Evolutionary conservation across 1,140 invertebrate genomes (phyloP).

Genomic region (Subanguina moxae): DNA sequence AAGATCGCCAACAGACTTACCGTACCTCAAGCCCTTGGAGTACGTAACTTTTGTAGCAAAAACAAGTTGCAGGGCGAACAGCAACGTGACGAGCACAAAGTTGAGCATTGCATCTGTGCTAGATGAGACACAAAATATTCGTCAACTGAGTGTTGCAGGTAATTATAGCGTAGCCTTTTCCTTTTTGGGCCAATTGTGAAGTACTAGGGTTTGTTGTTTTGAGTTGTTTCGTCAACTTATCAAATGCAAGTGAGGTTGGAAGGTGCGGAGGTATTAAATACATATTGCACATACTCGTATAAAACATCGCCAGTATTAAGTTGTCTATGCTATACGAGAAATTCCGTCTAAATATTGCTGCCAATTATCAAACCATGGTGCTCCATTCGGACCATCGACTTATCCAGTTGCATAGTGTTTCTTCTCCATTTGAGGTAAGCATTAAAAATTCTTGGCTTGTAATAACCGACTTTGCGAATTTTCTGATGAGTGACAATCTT

Average conservation of each 20-base stretch:
- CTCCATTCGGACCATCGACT: background rate
- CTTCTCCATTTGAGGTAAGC: background rate
- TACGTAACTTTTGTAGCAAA: too few relatives aligned
- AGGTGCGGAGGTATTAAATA: background rate
- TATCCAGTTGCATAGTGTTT: background rate
- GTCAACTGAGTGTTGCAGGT: constrained; percentile 1
- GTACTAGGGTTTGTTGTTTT: too few relatives aligned
- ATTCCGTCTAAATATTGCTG: background rate
- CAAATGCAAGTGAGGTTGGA: background rate
- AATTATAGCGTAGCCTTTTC: too few relatives aligned
- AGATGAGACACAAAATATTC: background rate
- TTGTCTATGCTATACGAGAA: background rate
- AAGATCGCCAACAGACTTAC: too few relatives aligned
- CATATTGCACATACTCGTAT: too few relatives aligned
- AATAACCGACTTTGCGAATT: too few relatives aligned
- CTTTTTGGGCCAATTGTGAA: too few relatives aligned
- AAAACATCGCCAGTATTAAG: background rate
- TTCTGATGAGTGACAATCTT: too few relatives aligned
- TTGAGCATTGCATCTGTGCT: background rate
- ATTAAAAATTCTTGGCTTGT: too few relatives aligned
- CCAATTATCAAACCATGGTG: background rate
- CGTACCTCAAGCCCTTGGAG: too few relatives aligned
- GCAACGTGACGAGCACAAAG: background rate
- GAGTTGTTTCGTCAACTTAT: background rate
- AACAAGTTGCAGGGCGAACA: background rate